Conservation (phyloP, 2,113 vertebrate genomes). For the Triplophysa tibetana region DNA sequence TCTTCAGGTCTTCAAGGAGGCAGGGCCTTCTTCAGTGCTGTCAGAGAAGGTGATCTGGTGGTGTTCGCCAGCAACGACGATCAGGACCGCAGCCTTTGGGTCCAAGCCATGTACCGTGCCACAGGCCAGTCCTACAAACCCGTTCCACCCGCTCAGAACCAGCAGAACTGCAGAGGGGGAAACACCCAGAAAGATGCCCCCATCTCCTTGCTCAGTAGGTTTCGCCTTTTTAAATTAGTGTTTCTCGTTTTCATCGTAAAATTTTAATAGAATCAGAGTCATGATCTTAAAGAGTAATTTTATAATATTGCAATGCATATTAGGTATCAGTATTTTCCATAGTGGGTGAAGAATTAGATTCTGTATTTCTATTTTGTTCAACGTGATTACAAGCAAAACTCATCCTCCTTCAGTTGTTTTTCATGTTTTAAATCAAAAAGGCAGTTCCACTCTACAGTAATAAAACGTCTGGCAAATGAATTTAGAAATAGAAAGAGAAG, state of each 20-base stretch:
- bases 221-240: neutral
- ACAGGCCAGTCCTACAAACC: constrained; percentile 97
- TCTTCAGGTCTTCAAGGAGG: constrained; percentile 89
- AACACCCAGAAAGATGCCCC: constrained; percentile 69
- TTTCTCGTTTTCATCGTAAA: neutral
- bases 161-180: constrained; percentile 84
- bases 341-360: too few species aligned
- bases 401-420: neutral
- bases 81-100: constrained; percentile 90
- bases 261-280: neutral
- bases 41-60: constrained; percentile 92
- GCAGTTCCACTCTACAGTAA: neutral
- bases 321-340: too few species aligned
- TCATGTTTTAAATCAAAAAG: neutral
- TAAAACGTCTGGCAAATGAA: neutral
- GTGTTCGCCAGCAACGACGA: constrained; percentile 93
- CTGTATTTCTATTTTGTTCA: too few species aligned
- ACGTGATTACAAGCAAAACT: too few species aligned
- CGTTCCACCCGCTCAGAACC: constrained; percentile 79
- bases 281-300: too few species aligned
- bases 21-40: constrained; percentile 89
- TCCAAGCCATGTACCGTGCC: constrained; percentile 96
- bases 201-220: constrained; percentile 83
- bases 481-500: neutral
- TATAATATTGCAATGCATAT: too few species aligned